Evolutionary conservation across 2,113 vertebrate species (phyloP).

Genomic region (Lates calcarifer): DNA sequence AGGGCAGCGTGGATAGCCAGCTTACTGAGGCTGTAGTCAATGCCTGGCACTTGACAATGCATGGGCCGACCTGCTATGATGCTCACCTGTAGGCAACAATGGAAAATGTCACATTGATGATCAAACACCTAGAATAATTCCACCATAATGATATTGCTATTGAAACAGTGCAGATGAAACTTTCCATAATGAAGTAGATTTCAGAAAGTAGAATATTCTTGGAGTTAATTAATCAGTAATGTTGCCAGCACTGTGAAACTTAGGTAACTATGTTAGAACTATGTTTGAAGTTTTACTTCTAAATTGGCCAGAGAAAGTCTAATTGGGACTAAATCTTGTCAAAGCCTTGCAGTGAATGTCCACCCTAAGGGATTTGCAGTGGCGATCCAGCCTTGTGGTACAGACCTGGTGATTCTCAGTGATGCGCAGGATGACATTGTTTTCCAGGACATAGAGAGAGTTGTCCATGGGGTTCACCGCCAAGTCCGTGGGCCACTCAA

Average conservation of each 20-base stretch:
- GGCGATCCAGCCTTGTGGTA: slow-evolving; percentile 30
- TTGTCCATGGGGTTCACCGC: slow-evolving; percentile 99
- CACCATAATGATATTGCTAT: background rate
- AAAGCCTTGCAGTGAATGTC: slow-evolving; percentile 35
- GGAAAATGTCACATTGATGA: background rate
- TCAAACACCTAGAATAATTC: background rate
- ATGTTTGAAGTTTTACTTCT: slow-evolving; percentile 51
- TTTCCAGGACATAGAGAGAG: slow-evolving; percentile 97
- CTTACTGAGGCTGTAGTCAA: slow-evolving; percentile 99
- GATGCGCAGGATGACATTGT: slow-evolving; percentile 98
- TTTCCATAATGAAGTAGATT: slow-evolving; percentile 33
- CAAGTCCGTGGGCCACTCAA: slow-evolving; percentile 99
- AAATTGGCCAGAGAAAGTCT: slow-evolving; percentile 61
- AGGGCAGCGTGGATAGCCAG: slow-evolving; percentile 97
- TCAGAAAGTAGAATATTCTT: slow-evolving; percentile 37
- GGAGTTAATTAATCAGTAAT: slow-evolving; percentile 60
- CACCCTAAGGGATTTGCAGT: slow-evolving; percentile 36
- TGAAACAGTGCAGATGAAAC: slow-evolving; percentile 3
- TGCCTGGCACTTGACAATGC: slow-evolving; percentile 99
- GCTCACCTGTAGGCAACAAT: slow-evolving; percentile 90
- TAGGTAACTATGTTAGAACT: slow-evolving; percentile 31
- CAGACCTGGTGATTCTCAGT: slow-evolving; percentile 98
- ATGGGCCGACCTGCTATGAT: slow-evolving; percentile 98
- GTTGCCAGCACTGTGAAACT: slow-evolving; percentile 49
- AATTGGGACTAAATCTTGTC: slow-evolving; percentile 74